These are phyloP conservation scores for Meandrina meandrites DNA, from an alignment of 92 coral and sea anemone genomes.

Conservation along the genomic window DNA sequence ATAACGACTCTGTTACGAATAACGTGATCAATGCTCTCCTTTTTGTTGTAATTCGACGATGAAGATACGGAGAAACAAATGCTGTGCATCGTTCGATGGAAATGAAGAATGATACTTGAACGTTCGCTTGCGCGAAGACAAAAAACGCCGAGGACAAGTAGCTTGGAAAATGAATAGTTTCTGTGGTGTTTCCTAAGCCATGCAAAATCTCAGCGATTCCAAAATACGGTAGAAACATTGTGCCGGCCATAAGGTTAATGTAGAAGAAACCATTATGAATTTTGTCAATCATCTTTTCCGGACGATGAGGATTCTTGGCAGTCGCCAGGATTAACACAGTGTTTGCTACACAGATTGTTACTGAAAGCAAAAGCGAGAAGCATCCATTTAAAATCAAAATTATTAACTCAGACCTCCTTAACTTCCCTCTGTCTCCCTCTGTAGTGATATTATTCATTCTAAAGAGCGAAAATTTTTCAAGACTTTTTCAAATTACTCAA, in stretches of 20 bases:
- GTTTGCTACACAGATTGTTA: background rate
- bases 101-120: background rate
- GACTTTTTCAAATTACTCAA: background rate
- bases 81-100: conserved; percentile 20
- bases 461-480: background rate
- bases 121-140: conserved; percentile 11
- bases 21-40: background rate
- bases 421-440: background rate
- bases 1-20: background rate
- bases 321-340: conserved; percentile 5
- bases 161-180: conserved; percentile 6
- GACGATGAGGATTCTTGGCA: conserved; percentile 3
- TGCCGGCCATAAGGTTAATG: background rate
- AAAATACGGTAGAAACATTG: conserved; percentile 10
- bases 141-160: background rate
- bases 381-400: conserved; percentile 2
- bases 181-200: background rate
- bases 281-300: background rate
- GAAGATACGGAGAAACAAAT: conserved; percentile 11
- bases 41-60: conserved; percentile 23
- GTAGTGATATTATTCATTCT: conserved; percentile 5
- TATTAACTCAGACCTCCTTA: background rate
- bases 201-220: conserved; percentile 10
- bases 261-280: conserved; percentile 9
- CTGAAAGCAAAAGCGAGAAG: conserved; percentile 13